phyloP scores from a whole-genome alignment of 2,797 vertebrate species.

The Pipistrellus pipistrellus region DNA sequence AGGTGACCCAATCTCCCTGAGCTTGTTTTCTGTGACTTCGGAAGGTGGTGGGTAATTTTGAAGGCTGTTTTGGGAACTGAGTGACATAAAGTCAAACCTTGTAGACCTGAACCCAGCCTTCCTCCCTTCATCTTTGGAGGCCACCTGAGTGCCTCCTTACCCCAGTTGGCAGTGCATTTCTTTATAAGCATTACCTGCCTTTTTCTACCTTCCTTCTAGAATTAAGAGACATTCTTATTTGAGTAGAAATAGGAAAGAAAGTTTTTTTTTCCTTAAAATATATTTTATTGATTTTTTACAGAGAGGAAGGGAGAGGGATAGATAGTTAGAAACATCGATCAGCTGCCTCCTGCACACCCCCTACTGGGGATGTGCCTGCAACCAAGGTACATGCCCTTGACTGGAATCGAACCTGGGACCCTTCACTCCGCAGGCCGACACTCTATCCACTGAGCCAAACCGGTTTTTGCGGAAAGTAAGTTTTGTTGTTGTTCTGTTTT shows the following conservation, averaged over 20 bases:
- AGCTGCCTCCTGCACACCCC: no score
- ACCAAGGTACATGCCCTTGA: no score
- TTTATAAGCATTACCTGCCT: not conserved
- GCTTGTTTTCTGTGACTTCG: conserved; percentile 25
- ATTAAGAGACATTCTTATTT: not conserved
- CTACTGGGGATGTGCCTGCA: no score
- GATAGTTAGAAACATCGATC: no score
- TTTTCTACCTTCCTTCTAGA: not conserved
- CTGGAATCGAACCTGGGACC: no score
- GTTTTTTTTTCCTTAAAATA: no score
- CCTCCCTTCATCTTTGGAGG: not conserved
- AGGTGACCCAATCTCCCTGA: not conserved
- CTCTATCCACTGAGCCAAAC: no score
- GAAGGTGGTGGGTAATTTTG: not conserved
- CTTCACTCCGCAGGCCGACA: no score
- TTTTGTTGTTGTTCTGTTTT: not conserved
- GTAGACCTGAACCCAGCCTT: not conserved
- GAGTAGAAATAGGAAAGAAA: not conserved
- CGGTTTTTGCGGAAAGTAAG: not conserved
- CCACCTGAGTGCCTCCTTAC: not conserved
- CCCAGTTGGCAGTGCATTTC: not conserved
- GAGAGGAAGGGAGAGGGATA: no score
- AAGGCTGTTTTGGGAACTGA: conserved; percentile 37
- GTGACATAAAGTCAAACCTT: not conserved
- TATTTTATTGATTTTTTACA: no score